Conservation (phyloP, 2,888 invertebrate genomes). For the Mantis religiosa region DNA sequence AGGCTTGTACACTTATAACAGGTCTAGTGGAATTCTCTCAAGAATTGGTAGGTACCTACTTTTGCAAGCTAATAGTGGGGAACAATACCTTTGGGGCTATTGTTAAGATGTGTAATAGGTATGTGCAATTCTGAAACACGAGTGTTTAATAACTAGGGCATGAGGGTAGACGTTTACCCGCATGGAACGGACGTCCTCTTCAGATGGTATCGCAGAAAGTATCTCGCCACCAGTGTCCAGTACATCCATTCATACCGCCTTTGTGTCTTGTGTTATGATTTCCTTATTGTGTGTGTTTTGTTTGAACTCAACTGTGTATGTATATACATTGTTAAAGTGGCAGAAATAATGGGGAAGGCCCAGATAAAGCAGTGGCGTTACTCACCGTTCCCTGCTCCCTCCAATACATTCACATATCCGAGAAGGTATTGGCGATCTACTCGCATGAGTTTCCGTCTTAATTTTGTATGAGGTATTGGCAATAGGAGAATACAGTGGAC, state of each 20-base stretch:
- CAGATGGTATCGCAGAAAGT: not conserved
- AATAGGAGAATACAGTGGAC: too few species aligned
- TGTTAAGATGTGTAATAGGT: not conserved
- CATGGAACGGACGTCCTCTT: not conserved
- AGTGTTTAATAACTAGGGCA: not conserved
- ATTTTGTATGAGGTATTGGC: too few species aligned
- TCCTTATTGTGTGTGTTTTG: not conserved
- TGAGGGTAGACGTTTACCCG: not conserved
- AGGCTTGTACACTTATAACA: too few species aligned
- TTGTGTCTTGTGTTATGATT: not conserved
- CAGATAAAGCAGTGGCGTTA: not conserved
- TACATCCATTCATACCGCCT: not conserved
- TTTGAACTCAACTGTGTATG: not conserved
- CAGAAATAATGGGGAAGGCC: not conserved
- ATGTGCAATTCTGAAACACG: not conserved
- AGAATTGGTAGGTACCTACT: not conserved
- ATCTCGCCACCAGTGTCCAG: not conserved
- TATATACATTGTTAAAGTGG: not conserved
- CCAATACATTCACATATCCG: too few species aligned
- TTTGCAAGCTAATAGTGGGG: not conserved
- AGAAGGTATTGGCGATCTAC: too few species aligned
- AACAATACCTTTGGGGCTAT: not conserved
- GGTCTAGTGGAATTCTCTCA: too few species aligned
- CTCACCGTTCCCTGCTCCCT: too few species aligned
- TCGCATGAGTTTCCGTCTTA: too few species aligned